Percentiles rank a stretch among this genome's conserved stretches.
phyloP scores from a whole-genome alignment of 2,888 invertebrate species.

The Branchipolynoe longqiensis region DNA sequence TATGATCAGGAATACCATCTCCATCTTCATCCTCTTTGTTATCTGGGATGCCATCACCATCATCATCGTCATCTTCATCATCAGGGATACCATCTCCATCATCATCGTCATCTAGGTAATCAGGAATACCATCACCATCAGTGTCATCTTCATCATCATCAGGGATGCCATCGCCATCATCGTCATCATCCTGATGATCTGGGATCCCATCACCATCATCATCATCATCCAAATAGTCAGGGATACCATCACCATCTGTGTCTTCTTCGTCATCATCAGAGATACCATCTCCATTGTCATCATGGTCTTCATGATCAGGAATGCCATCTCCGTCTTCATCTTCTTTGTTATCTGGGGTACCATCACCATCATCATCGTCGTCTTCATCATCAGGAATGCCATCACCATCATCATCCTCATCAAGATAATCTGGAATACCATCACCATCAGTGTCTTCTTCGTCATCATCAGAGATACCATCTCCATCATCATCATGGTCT shows the following conservation, averaged over 20 bases:
- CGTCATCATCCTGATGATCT: slow-evolving; percentile 70
- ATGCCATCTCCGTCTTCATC: slow-evolving; percentile 74
- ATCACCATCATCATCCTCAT: slow-evolving; percentile 64
- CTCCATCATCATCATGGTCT: slow-evolving; percentile 73
- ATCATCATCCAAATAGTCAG: slow-evolving; percentile 72
- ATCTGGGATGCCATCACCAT: slow-evolving; percentile 70
- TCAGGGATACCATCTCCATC: slow-evolving; percentile 70
- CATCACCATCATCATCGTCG: slow-evolving; percentile 66
- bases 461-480: slow-evolving; percentile 77
- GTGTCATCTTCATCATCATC: slow-evolving; percentile 63
- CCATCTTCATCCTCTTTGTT: slow-evolving; percentile 67
- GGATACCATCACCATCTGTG: slow-evolving; percentile 78
- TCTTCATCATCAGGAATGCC: slow-evolving; percentile 69
- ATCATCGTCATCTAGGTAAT: slow-evolving; percentile 69
- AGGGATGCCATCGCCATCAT: slow-evolving; percentile 72
- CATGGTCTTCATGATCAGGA: slow-evolving; percentile 72
- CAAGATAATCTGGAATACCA: slow-evolving; percentile 62
- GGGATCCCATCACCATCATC: slow-evolving; percentile 69
- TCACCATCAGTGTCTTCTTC: slow-evolving; percentile 65
- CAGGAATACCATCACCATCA: slow-evolving; percentile 72
- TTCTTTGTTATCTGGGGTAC: slow-evolving; percentile 65
- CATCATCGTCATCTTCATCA: slow-evolving; percentile 66
- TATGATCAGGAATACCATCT: slow-evolving; percentile 71
- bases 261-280: slow-evolving; percentile 71
- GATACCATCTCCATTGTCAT: slow-evolving; percentile 76